Base-by-base conservation (phyloP, 2,888 invertebrate genomes). In the Hipparchia sbordonii region DNA sequence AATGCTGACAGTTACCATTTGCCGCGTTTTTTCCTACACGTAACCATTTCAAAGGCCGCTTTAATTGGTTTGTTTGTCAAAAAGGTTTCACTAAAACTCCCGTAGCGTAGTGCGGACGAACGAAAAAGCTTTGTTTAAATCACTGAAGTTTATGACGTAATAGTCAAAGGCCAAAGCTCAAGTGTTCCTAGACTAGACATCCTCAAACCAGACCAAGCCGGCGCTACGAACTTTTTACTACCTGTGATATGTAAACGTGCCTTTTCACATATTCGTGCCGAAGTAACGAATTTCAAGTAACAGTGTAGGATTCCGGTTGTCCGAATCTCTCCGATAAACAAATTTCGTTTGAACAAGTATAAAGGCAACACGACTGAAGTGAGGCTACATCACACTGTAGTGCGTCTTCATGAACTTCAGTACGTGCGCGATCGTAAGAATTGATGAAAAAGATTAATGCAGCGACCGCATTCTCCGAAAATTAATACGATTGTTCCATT, bases 401-500 rank as follows among this genome's bases (percentile, higher is more conserved):
- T 56, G 57, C 23, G n/a, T 56, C 13, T 56, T 6, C 13, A 1
- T 13, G n/a, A 56, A 13, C 54, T 56, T 13, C 13, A 54, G 23
- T 85, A 8, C 3, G 82, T 82, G 45, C 66, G 52, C n/a, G 7
- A 66, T 45, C n/a, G 39, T 54, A 90, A 90, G 90, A 90, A 90
- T 89, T 87, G 86, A 88, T 90, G 90, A 87, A 88, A 91, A 88
- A 23, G 9, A 23, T 46, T 89, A 89, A 90, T 90, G 90, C 91
- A 90, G 84, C 87, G 82, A 86, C 89, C 89, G 86, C 87, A 87
- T 87, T 88, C 88, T 83, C 85, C 90, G 87, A 88, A 90, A 92
- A 90, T 89, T 89, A 87, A 91, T 90, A 90, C 90, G 87, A 91
- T 92, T 92, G 91, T 91, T 89, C 90, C 90, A 90, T 92, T 92